A percentile compares a stretch with the other conserved stretches of the same genome.
Evolutionary conservation across 2,113 vertebrate genomes (phyloP).

Genomic region (Pagrus major): DNA sequence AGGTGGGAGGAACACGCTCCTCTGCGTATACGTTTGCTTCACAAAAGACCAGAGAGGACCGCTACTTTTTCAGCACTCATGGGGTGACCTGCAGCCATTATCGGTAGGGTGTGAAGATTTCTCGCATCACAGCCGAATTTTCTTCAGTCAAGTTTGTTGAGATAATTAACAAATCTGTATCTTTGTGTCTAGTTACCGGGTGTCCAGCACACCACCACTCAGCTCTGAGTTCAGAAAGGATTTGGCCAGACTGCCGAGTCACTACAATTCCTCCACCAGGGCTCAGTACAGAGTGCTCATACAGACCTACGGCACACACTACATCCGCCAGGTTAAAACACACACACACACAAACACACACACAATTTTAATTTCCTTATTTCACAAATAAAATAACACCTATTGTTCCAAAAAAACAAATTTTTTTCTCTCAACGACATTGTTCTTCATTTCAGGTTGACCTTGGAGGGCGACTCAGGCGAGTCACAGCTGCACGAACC

Average conservation of each 20-base stretch:
- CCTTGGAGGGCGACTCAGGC: constrained; percentile 61
- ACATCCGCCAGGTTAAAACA: constrained; percentile 57
- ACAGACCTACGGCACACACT: constrained; percentile 75
- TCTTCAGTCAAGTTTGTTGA: too few relatives aligned
- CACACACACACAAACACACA: background rate
- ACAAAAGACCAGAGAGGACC: constrained; percentile 14
- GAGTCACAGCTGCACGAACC: constrained; percentile 60
- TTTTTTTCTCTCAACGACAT: background rate
- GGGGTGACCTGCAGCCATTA: constrained; percentile 44
- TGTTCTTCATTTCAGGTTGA: constrained; percentile 26
- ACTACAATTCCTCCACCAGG: constrained; percentile 16
- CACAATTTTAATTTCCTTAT: background rate
- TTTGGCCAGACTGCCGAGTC: constrained; percentile 43
- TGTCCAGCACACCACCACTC: constrained; percentile 23
- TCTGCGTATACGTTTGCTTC: constrained; percentile 10
- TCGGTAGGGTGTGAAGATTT: constrained; percentile 20
- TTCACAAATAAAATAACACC: background rate
- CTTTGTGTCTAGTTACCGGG: constrained; percentile 50
- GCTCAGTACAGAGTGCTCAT: constrained; percentile 52
- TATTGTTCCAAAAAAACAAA: too few relatives aligned
- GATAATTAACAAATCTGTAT: background rate
- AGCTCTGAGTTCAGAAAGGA: constrained; percentile 43
- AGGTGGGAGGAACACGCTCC: constrained; percentile 36
- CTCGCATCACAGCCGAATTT: background rate
- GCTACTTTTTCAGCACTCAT: constrained; percentile 38